phyloP scores from a whole-genome alignment of 2,113 vertebrate species.

The Tricholaema leucomelas region DNA sequence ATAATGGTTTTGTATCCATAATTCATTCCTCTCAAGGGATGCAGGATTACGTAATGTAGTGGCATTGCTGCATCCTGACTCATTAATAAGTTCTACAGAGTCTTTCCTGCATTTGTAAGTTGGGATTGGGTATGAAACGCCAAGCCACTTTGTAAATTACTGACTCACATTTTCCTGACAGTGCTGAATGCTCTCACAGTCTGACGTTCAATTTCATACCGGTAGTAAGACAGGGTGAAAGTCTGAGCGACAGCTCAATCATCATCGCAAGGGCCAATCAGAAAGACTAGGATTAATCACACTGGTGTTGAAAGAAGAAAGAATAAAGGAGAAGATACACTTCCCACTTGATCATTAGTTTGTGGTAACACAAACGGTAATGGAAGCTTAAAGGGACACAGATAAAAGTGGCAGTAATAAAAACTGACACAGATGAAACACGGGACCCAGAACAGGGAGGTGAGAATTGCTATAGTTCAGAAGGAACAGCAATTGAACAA shows the following conservation, averaged over 20 bases:
- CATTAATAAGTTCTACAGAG: conserved; percentile 6
- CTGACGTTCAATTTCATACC: not conserved
- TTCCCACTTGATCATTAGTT: conserved; percentile 26
- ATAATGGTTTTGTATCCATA: conserved; percentile 41
- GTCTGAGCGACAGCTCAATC: conserved; percentile 1
- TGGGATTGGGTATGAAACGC: not conserved
- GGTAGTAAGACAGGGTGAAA: not conserved
- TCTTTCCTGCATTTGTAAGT: not conserved
- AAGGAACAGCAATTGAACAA: not conserved
- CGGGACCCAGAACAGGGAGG: not conserved
- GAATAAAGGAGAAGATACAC: not conserved
- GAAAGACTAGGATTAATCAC: conserved; percentile 19
- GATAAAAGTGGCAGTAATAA: conserved; percentile 26
- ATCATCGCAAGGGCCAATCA: not conserved
- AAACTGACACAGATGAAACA: conserved; percentile 16
- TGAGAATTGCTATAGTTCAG: conserved; percentile 11
- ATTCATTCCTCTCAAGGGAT: not conserved
- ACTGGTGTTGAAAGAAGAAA: conserved; percentile 16
- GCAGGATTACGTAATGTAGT: not conserved
- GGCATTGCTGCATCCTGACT: not conserved
- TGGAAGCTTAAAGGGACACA: not conserved
- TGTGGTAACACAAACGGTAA: not conserved
- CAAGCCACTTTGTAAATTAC: not conserved
- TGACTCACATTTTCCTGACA: not conserved
- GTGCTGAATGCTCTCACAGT: not conserved